A percentile compares a stretch with the other conserved stretches of the same genome.
Conservation (phyloP, 2,797 vertebrate genomes). For the Tachyglossus aculeatus region DNA sequence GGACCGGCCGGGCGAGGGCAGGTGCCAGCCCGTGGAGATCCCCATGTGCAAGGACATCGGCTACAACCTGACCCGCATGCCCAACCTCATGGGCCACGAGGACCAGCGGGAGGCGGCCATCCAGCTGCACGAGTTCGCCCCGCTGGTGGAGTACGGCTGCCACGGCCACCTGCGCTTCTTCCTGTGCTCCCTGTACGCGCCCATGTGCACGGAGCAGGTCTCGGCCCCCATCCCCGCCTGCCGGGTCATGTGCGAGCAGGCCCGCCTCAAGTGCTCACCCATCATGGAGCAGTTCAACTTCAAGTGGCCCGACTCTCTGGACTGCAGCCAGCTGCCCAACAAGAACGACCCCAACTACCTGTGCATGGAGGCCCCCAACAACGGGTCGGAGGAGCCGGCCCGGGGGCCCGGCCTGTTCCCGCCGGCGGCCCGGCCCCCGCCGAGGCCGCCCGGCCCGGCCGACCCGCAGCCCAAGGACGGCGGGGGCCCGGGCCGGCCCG, state of each 20-base stretch:
- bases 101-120: conserved; percentile 94
- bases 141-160: conserved; percentile 94
- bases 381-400: conserved; percentile 88
- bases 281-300: conserved; percentile 95
- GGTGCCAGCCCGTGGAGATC: conserved; percentile 93
- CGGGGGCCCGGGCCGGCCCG: conserved; percentile 66
- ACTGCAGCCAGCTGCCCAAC: conserved; percentile 92
- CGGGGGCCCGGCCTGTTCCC: conserved; percentile 88
- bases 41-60: conserved; percentile 96
- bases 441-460: conserved; percentile 75
- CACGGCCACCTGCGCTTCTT: conserved; percentile 95
- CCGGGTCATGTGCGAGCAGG: conserved; percentile 96
- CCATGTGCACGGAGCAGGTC: conserved; percentile 98
- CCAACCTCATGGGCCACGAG: conserved; percentile 95
- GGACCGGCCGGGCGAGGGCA: conserved; percentile 88
- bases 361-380: conserved; percentile 98
- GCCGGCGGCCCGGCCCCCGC: conserved; percentile 86
- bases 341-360: conserved; percentile 97
- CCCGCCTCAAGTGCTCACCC: conserved; percentile 90
- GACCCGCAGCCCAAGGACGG: conserved; percentile 70
- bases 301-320: conserved; percentile 93
- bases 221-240: conserved; percentile 96
- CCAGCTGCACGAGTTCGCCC: conserved; percentile 94
- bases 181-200: conserved; percentile 95
- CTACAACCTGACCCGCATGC: conserved; percentile 98